These are phyloP conservation scores for Heterodera carotae DNA, from an alignment of 1,140 invertebrate species.

Conservation along the genomic window DNA sequence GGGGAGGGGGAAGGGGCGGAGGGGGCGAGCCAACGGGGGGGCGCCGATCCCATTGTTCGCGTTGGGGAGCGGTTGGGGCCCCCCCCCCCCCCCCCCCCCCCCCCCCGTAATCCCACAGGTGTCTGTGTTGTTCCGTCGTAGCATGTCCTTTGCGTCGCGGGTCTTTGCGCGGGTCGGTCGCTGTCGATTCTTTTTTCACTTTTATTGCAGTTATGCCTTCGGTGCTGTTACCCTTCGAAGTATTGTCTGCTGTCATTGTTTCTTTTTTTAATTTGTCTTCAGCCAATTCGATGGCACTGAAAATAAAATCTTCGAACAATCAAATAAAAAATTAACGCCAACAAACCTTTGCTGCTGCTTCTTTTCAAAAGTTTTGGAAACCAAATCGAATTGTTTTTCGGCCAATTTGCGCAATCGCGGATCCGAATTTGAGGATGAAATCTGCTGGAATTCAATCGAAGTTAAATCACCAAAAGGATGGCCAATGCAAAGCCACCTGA, in stretches of 20 bases:
- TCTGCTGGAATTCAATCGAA: slow-evolving; percentile 38
- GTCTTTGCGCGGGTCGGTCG: slow-evolving; percentile 12
- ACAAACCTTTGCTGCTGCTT: neutral
- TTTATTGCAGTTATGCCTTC: neutral
- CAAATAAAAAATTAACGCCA: neutral
- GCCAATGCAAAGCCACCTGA: slow-evolving; percentile 34
- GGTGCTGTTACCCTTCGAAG: neutral
- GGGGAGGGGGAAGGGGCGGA: neutral
- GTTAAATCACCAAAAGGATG: neutral
- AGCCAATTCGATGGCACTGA: neutral
- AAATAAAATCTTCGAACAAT: neutral
- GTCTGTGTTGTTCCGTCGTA: neutral
- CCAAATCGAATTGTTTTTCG: slow-evolving; percentile 53
- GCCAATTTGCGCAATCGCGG: slow-evolving; percentile 49
- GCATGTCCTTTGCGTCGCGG: slow-evolving; percentile 16
- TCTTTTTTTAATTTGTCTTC: neutral
- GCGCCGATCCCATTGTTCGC: neutral
- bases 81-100: too few species aligned
- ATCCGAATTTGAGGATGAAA: slow-evolving; percentile 48
- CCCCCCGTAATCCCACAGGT: neutral
- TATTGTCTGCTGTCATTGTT: neutral
- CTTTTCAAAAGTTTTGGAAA: slow-evolving; percentile 47
- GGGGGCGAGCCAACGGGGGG: too few species aligned
- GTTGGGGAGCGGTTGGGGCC: too few species aligned
- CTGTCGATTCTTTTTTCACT: neutral